A percentile compares a stretch with the other conserved stretches of the same genome.
Conservation (phyloP, 2,797 vertebrate species). For the Helostoma temminkii region DNA sequence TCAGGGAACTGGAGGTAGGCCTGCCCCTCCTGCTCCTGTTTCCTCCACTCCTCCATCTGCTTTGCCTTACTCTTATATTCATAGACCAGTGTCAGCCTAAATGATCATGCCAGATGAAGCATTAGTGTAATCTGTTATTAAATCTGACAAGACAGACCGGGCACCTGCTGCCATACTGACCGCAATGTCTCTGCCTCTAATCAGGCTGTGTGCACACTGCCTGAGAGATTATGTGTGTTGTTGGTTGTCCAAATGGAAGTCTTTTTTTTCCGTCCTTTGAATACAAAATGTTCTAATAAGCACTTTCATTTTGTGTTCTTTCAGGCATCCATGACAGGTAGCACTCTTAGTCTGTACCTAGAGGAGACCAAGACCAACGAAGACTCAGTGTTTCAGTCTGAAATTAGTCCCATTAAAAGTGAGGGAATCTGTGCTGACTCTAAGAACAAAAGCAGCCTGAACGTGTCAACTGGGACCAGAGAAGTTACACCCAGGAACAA, state of each 20-base stretch:
- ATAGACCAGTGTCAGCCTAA: constrained; percentile 68
- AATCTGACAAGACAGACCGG: constrained; percentile 66
- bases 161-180: constrained; percentile 64
- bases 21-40: neutral
- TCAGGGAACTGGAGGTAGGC: constrained; percentile 97
- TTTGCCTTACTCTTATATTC: constrained; percentile 76
- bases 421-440: constrained; percentile 42
- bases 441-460: constrained; percentile 56
- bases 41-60: constrained; percentile 49
- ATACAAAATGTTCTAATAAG: neutral
- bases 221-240: constrained; percentile 10
- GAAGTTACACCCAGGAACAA: constrained; percentile 34
- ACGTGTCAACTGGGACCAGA: constrained; percentile 41
- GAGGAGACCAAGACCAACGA: constrained; percentile 85
- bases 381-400: constrained; percentile 70
- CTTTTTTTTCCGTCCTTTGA: neutral
- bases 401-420: constrained; percentile 66
- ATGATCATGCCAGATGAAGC: constrained; percentile 67
- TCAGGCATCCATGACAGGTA: constrained; percentile 95
- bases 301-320: constrained; percentile 32
- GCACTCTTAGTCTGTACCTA: constrained; percentile 88
- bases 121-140: constrained; percentile 78
- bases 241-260: neutral
- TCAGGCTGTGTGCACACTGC: constrained; percentile 21
- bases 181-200: constrained; percentile 35